phyloP scores from a whole-genome alignment of 64 coral and sea anemone genomes.

The Porites lutea region DNA sequence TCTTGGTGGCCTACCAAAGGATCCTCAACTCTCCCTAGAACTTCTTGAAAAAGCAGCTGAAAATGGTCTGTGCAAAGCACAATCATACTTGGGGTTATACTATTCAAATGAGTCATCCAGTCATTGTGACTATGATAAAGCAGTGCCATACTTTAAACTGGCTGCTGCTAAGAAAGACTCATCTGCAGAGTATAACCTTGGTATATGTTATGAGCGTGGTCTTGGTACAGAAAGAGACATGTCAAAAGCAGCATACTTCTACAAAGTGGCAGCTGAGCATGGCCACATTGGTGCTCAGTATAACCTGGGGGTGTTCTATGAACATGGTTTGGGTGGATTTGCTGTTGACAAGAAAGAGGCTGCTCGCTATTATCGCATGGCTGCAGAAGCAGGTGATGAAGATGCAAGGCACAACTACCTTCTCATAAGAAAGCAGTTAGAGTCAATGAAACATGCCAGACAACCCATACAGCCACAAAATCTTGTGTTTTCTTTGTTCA shows the following conservation, averaged over 20 bases:
- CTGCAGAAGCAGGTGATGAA: conserved; percentile 91
- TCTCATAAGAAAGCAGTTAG: conserved; percentile 42
- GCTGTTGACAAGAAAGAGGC: conserved; percentile 82
- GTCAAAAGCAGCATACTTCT: conserved; percentile 74
- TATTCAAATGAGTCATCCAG: conserved; percentile 76
- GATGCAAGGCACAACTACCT: conserved; percentile 85
- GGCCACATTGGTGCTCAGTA: conserved; percentile 92
- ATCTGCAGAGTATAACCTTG: conserved; percentile 87
- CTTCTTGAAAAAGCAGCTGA: conserved; percentile 64
- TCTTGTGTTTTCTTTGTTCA: conserved; percentile 44
- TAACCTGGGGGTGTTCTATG: conserved; percentile 93
- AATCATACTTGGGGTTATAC: conserved; percentile 81
- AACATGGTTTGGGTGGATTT: conserved; percentile 87
- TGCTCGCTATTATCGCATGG: conserved; percentile 85
- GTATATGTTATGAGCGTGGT: conserved; percentile 92
- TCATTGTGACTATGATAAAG: conserved; percentile 76
- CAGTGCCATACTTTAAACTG: conserved; percentile 72
- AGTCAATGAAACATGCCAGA: background rate
- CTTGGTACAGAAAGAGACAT: conserved; percentile 79
- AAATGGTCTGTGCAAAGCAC: conserved; percentile 79
- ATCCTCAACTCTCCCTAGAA: conserved; percentile 49
- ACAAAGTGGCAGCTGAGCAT: conserved; percentile 82
- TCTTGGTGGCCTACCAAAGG: conserved; percentile 59
- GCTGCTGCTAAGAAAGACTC: conserved; percentile 86
- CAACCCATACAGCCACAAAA: conserved; percentile 33